Evolutionary conservation across 1,140 invertebrate species (phyloP).

Genomic region (Neodiprion lecontei): DNA sequence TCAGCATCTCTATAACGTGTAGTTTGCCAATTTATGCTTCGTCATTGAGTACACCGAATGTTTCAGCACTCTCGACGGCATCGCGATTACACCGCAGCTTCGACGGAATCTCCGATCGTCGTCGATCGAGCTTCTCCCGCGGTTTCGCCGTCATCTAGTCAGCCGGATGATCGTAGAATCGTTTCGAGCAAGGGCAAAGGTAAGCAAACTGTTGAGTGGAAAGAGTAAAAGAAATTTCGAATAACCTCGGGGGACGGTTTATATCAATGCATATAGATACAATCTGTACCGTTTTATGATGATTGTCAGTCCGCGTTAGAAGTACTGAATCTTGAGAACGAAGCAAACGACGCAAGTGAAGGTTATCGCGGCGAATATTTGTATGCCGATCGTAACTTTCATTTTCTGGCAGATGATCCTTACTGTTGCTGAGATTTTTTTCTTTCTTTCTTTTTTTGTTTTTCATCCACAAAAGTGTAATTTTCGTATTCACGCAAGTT

Average conservation of each 20-base stretch:
- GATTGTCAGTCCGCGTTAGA: too few species aligned
- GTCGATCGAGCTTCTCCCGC: not conserved
- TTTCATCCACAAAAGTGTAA: too few species aligned
- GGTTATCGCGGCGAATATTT: not conserved
- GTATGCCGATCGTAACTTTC: conserved; percentile 13
- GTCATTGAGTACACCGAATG: too few species aligned
- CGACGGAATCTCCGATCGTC: conserved; percentile 6
- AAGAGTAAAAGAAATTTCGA: too few species aligned
- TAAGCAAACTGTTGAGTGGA: not conserved
- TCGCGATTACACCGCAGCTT: conserved; percentile 36
- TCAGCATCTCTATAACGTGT: too few species aligned
- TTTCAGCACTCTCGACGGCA: conserved; percentile 46
- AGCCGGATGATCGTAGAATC: not conserved
- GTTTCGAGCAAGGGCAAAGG: not conserved
- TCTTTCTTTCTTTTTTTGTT: not conserved
- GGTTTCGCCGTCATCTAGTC: not conserved
- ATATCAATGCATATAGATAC: too few species aligned
- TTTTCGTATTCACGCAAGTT: conserved; percentile 19
- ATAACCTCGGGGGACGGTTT: too few species aligned
- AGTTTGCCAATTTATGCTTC: too few species aligned
- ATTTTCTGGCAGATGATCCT: not conserved
- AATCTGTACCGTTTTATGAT: too few species aligned
- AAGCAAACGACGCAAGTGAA: not conserved
- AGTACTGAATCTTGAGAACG: not conserved
- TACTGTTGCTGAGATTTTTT: not conserved